Base-by-base conservation (phyloP, 2,888 invertebrate species). In the Carabus problematicus region DNA sequence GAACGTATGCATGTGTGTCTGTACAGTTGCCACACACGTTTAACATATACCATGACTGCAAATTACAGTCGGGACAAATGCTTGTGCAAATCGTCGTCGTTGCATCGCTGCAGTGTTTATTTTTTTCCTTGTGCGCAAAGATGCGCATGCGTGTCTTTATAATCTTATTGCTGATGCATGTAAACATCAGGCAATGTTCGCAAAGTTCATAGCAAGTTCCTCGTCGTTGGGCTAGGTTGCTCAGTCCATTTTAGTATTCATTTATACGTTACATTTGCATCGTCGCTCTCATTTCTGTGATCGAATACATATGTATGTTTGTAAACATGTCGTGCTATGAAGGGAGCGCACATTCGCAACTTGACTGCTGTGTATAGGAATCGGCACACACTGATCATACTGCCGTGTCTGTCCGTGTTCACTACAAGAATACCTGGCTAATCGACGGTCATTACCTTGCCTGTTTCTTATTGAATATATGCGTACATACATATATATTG, bases 391-490 rank as follows among this genome's bases (percentile, higher is more conserved):
- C 52, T 9, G 16, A 11, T 52, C 19, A 16, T 52, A 18, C 52
- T 52, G 12, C 18, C 14, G 19, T 18, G 12, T 16, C 52, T 16
- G 12, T 19, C 9, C 52, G n/a, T n/a, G n/a, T n/a, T n/a, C n/a
- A n/a, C 14, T 16, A 52, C 52, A 18, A 18, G 16, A 52, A 16
- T 52, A 52, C 52, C 16, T 52, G 16, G 19, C 52, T 52, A 52
- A 52, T 52, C 52, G 52, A 52, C 52, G 52, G 52, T 52, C 18
- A 52, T 52, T 52, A 52, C 52, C 52, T 52, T 52, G 19, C 52
- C 52, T 19, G 52, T 52, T 18, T 52, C 19, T 9, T 52, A 18
- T 18, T 52, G 52, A 52, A 52, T 52, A 52, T 52, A 18, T 52
- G 52, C 8, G 14, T 52, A 16, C 3, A 18, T 52, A 8, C 16